Conservation (phyloP, 53 echinoderm and acorn worm genomes). For the Hippasteria phrygiana region DNA sequence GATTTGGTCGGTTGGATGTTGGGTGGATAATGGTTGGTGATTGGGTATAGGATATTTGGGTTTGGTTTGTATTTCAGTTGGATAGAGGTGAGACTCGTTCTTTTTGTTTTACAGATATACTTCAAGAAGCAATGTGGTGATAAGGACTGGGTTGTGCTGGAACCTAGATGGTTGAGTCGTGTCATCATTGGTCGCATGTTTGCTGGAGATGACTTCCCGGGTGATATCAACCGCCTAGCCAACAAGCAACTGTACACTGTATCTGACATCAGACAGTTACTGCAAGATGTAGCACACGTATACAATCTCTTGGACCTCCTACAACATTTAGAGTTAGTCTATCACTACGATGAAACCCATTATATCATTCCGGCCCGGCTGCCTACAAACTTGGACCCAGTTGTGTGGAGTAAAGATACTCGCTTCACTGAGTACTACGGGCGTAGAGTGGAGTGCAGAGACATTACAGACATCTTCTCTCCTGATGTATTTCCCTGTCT, state of each 20-base stretch:
- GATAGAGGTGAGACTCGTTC: no score
- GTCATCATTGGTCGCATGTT: slow-evolving; percentile 67
- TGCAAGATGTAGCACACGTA: slow-evolving; percentile 51
- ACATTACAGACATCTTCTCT: slow-evolving; percentile 66
- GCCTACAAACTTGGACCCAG: slow-evolving; percentile 45
- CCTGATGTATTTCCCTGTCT: slow-evolving; percentile 66
- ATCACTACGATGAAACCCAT: slow-evolving; percentile 46
- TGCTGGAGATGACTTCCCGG: slow-evolving; percentile 59
- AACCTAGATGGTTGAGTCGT: slow-evolving; percentile 64
- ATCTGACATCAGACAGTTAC: slow-evolving; percentile 46
- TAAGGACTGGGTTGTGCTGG: slow-evolving; percentile 58
- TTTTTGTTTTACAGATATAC: slow-evolving; percentile 52
- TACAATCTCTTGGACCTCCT: slow-evolving; percentile 51
- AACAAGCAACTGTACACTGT: slow-evolving; percentile 59
- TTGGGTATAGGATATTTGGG: no score
- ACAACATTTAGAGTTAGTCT: slow-evolving; percentile 60
- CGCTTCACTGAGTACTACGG: slow-evolving; percentile 67
- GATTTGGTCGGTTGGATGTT: no score
- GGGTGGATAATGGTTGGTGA: no score
- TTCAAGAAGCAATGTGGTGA: slow-evolving; percentile 57
- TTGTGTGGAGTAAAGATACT: slow-evolving; percentile 51
- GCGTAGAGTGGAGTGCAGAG: slow-evolving; percentile 62
- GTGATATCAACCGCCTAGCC: not conserved
- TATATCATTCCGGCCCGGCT: slow-evolving; percentile 63
- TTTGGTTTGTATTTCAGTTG: no score